Evolutionary conservation across 2,888 invertebrate species (phyloP).

Genomic region (Mythimna pallens): DNA sequence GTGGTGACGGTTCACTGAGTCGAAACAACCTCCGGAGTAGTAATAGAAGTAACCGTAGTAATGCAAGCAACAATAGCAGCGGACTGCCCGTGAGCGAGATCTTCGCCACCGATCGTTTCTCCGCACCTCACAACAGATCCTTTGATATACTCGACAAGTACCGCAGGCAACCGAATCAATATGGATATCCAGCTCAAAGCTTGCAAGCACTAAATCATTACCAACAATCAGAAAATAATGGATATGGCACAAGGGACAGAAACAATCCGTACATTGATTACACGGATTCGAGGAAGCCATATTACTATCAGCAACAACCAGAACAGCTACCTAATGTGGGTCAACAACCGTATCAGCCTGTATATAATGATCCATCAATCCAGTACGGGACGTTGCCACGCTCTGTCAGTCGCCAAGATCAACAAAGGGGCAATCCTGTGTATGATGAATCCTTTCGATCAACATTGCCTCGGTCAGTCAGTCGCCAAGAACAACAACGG

Average conservation of each 20-base stretch:
- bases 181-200: constrained; percentile 85
- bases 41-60: constrained; percentile 83
- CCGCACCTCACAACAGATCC: constrained; percentile 82
- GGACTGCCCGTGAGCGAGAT: constrained; percentile 84
- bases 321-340: constrained; percentile 61
- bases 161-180: constrained; percentile 79
- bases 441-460: constrained; percentile 71
- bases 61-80: constrained; percentile 78
- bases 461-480: constrained; percentile 77
- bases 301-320: constrained; percentile 63
- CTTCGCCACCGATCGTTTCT: constrained; percentile 85
- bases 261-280: constrained; percentile 80
- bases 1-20: constrained; percentile 86
- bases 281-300: constrained; percentile 71
- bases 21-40: constrained; percentile 84
- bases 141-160: constrained; percentile 85
- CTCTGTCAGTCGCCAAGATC: constrained; percentile 69
- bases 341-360: constrained; percentile 77
- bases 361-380: constrained; percentile 74
- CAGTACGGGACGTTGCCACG: constrained; percentile 79
- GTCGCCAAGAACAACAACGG: constrained; percentile 52
- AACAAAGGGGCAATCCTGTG: constrained; percentile 59
- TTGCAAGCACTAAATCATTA: constrained; percentile 83
- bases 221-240: constrained; percentile 72
- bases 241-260: constrained; percentile 69